These are phyloP conservation scores for Peromyscus melanophrys DNA, from an alignment of 2,797 vertebrate genomes.

Conservation along the genomic window DNA sequence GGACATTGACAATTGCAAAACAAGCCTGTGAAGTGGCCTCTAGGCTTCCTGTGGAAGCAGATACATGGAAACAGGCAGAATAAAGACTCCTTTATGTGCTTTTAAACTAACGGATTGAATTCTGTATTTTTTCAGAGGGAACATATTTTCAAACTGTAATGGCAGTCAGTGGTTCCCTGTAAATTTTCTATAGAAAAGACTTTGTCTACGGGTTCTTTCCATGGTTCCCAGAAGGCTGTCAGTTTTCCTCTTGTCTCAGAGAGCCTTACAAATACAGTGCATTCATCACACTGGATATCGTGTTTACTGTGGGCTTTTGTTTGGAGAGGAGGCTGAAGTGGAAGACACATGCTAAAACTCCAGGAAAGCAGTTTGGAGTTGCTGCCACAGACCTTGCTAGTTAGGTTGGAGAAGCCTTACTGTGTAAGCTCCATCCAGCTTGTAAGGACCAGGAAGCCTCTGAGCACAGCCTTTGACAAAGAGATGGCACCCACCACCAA, in stretches of 20 bases:
- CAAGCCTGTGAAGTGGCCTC: background rate
- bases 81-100: constrained; percentile 54
- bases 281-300: background rate
- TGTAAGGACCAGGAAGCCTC: background rate
- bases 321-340: background rate
- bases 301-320: background rate
- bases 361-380: background rate
- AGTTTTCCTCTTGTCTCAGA: background rate
- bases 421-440: background rate
- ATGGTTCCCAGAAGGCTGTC: background rate
- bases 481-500: background rate
- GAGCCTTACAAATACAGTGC: background rate
- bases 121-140: constrained; percentile 48
- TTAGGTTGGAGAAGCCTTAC: background rate
- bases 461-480: background rate
- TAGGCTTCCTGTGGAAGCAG: constrained; percentile 18
- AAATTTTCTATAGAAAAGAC: constrained; percentile 11
- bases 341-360: background rate
- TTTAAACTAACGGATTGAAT: constrained; percentile 49
- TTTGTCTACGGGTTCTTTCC: background rate
- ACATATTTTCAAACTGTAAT: constrained; percentile 59
- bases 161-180: background rate
- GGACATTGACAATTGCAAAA: background rate
- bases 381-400: background rate
- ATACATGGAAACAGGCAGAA: constrained; percentile 15